phyloP scores from a whole-genome alignment of 2,888 invertebrate genomes.

The Clanis bilineata region DNA sequence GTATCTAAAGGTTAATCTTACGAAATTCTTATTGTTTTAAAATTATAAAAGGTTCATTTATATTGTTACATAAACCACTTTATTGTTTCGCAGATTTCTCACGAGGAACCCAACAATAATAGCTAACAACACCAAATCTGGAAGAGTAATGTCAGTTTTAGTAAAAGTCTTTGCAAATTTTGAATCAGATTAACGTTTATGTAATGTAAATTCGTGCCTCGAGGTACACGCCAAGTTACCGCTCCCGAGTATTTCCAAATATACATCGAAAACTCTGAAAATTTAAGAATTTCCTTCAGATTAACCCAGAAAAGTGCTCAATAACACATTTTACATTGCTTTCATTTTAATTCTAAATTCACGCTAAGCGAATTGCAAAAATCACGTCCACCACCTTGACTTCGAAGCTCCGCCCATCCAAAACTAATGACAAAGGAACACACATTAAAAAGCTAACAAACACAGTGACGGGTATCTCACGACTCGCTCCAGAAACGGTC shows the following conservation, averaged over 20 bases:
- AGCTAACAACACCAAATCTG: not conserved
- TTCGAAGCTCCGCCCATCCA: not conserved
- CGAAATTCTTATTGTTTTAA: constrained; percentile 7
- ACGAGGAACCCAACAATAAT: not conserved
- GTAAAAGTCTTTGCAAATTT: not conserved
- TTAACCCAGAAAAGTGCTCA: no score
- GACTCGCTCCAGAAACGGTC: constrained; percentile 22
- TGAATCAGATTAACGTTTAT: constrained; percentile 5
- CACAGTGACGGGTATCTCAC: constrained; percentile 16
- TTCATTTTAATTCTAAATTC: not conserved
- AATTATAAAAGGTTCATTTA: constrained; percentile 3
- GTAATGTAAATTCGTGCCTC: not conserved
- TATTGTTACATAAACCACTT: constrained; percentile 5
- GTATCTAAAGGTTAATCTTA: constrained; percentile 13
- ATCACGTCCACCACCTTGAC: not conserved
- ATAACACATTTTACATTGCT: no score
- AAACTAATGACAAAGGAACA: constrained; percentile 6
- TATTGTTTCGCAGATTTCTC: not conserved
- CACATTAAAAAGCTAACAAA: not conserved
- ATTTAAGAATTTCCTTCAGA: no score
- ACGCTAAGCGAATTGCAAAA: not conserved
- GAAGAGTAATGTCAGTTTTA: not conserved
- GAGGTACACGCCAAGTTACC: not conserved
- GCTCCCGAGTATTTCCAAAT: not conserved
- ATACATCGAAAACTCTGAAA: not conserved